phyloP scores from a whole-genome alignment of 2,113 vertebrate genomes.

The Labeo rohita region DNA sequence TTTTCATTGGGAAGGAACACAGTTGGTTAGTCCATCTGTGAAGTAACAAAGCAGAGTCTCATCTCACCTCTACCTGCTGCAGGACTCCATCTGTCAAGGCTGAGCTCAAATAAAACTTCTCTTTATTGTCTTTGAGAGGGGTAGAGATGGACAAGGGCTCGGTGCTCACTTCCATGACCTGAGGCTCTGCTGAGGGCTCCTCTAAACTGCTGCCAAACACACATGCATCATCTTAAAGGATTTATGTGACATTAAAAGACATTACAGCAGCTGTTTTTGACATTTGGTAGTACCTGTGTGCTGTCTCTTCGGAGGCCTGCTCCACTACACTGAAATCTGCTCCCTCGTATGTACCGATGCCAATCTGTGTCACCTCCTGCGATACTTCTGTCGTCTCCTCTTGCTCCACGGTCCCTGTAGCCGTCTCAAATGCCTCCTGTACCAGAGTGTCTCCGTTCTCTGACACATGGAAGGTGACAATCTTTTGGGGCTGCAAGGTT shows the following conservation, averaged over 20 bases:
- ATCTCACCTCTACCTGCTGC: slow-evolving; percentile 84
- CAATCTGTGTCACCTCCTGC: slow-evolving; percentile 83
- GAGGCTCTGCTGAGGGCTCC: slow-evolving; percentile 70
- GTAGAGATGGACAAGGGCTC: slow-evolving; percentile 70
- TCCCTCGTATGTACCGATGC: slow-evolving; percentile 77
- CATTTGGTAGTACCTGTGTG: slow-evolving; percentile 78
- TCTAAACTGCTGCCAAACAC: slow-evolving; percentile 67
- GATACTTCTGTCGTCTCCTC: slow-evolving; percentile 73
- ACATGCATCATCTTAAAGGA: not conserved
- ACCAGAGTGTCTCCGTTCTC: slow-evolving; percentile 77
- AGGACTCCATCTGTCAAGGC: slow-evolving; percentile 75
- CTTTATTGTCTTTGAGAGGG: slow-evolving; percentile 76
- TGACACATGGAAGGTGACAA: slow-evolving; percentile 88
- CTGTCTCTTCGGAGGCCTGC: slow-evolving; percentile 77
- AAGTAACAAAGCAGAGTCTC: not conserved
- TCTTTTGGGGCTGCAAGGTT: slow-evolving; percentile 73
- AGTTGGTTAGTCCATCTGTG: not conserved
- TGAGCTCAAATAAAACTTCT: slow-evolving; percentile 83
- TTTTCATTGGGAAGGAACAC: not conserved
- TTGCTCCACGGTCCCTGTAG: slow-evolving; percentile 71
- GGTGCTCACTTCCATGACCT: slow-evolving; percentile 73
- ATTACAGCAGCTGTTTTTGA: not conserved
- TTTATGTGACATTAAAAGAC: not conserved
- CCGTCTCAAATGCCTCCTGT: slow-evolving; percentile 72
- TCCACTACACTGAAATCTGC: slow-evolving; percentile 86